These are phyloP conservation scores for Meandrusa payeni DNA, from an alignment of 2,888 invertebrate species.

Conservation along the genomic window DNA sequence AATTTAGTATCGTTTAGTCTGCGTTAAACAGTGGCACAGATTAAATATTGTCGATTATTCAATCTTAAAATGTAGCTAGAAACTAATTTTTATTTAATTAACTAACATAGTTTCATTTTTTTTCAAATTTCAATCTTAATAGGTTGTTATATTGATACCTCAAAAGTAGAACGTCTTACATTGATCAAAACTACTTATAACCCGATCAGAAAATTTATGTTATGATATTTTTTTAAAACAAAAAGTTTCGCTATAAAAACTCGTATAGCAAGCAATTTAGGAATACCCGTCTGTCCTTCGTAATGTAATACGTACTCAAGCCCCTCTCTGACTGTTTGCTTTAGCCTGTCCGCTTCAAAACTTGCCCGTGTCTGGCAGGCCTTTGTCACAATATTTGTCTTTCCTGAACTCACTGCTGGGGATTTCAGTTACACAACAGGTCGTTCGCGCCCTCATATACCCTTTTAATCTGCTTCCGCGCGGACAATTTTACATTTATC, in stretches of 20 bases:
- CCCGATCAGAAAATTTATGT: too few relatives aligned
- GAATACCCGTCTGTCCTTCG: slow-evolving; percentile 21
- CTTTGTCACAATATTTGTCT: slow-evolving; percentile 68
- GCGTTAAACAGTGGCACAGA: too few relatives aligned
- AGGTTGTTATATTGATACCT: too few relatives aligned
- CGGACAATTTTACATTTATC: slow-evolving; percentile 1
- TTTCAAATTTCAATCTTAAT: too few relatives aligned
- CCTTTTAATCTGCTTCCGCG: slow-evolving; percentile 44
- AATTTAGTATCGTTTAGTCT: too few relatives aligned
- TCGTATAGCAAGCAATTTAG: slow-evolving; percentile 12
- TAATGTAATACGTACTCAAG: slow-evolving; percentile 23
- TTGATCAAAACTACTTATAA: too few relatives aligned
- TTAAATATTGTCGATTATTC: too few relatives aligned
- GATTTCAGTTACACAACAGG: slow-evolving; percentile 37
- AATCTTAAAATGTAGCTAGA: too few relatives aligned
- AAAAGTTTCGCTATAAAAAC: neutral
- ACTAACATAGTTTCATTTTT: too few relatives aligned
- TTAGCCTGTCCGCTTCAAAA: slow-evolving; percentile 45
- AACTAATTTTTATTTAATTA: too few relatives aligned
- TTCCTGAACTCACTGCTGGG: slow-evolving; percentile 41
- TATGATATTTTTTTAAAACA: too few relatives aligned
- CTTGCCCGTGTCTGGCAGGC: slow-evolving; percentile 50
- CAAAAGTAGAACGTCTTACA: too few relatives aligned
- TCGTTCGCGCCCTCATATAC: slow-evolving; percentile 37
- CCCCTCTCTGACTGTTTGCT: slow-evolving; percentile 38